Evolutionary conservation across 2,113 vertebrate genomes (phyloP).

Genomic region (Suricata suricatta): DNA sequence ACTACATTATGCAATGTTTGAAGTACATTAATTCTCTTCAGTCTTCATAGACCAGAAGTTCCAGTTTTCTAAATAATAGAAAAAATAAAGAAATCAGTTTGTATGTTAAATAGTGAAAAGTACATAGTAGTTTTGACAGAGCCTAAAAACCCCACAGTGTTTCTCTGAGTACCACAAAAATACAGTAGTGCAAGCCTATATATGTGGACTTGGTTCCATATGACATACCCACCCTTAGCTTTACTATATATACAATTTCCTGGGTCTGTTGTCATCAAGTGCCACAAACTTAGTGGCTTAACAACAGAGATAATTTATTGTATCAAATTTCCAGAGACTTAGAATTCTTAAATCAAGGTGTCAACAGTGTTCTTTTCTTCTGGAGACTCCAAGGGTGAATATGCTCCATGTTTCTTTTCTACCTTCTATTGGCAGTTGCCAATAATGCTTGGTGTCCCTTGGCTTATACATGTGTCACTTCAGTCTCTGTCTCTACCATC

Average conservation of each 20-base stretch:
- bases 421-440: background rate
- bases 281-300: background rate
- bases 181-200: background rate
- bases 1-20: constrained; percentile 10
- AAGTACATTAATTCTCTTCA: constrained; percentile 19
- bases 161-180: background rate
- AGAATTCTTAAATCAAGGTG: background rate
- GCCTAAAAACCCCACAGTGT: background rate
- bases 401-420: background rate
- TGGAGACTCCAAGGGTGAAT: background rate
- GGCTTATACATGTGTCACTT: background rate
- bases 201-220: background rate
- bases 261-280: background rate
- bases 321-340: background rate
- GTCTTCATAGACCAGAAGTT: constrained; percentile 3
- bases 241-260: background rate
- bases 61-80: background rate
- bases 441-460: background rate
- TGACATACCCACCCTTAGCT: background rate
- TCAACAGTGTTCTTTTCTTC: constrained; percentile 6
- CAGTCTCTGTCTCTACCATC: background rate
- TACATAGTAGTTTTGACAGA: background rate
- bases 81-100: background rate
- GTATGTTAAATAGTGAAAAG: background rate
- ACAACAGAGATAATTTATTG: background rate